Evolutionary conservation across 2,888 invertebrate genomes (phyloP).

Genomic region (Idaea aversata): DNA sequence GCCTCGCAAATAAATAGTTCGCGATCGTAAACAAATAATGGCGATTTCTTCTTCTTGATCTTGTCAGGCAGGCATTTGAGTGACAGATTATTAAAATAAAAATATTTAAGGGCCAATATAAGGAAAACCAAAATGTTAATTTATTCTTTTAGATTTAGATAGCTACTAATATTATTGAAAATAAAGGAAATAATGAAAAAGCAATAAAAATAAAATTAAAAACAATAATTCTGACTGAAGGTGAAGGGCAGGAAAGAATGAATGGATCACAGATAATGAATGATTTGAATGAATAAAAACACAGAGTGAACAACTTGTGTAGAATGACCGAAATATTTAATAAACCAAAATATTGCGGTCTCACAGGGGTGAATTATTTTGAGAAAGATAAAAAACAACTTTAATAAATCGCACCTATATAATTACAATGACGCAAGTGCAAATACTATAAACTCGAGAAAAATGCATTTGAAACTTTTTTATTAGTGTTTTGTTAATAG

Average conservation of each 20-base stretch:
- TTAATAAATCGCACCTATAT: too few relatives aligned
- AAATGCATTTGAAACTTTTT: too few relatives aligned
- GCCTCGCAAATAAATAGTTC: background rate
- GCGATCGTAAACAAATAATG: background rate
- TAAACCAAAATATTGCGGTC: background rate
- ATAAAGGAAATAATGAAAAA: background rate
- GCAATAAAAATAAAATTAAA: constrained; percentile 7
- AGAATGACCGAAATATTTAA: constrained; percentile 3
- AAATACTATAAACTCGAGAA: too few relatives aligned
- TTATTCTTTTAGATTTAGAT: constrained; percentile 33
- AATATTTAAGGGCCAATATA: background rate
- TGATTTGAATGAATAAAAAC: background rate
- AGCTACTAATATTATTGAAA: constrained; percentile 6
- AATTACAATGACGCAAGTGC: too few relatives aligned
- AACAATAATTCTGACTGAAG: constrained; percentile 3
- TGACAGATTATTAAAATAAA: background rate
- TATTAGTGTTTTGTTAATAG: too few relatives aligned
- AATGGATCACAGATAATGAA: constrained; percentile 4
- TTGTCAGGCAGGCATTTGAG: background rate
- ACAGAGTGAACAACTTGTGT: background rate
- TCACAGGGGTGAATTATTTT: too few relatives aligned
- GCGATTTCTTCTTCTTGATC: constrained; percentile 7
- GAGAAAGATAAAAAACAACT: too few relatives aligned
- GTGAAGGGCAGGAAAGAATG: constrained; percentile 3
- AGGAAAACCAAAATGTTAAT: background rate